These are phyloP conservation scores for Eublepharis macularius DNA, from an alignment of 2,113 vertebrate genomes.

Conservation along the genomic window DNA sequence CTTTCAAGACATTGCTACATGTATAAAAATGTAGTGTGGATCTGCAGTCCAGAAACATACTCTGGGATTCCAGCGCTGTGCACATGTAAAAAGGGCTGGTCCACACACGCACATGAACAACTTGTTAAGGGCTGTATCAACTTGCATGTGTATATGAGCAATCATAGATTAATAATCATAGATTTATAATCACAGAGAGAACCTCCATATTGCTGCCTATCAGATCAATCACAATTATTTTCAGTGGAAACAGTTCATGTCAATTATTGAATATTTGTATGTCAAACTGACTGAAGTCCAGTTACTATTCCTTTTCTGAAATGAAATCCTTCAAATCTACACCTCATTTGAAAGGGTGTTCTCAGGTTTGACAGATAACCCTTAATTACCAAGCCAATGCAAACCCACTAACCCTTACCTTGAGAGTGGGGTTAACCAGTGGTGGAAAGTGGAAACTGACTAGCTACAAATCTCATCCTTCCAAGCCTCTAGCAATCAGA, in stretches of 20 bases:
- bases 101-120: no score
- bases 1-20: neutral
- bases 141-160: neutral
- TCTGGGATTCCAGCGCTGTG: neutral
- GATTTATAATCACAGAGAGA: neutral
- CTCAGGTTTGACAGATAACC: no score
- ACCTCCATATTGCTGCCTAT: neutral
- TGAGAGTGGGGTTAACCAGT: no score
- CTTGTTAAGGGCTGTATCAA: neutral
- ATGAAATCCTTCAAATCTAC: neutral
- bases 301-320: constrained; percentile 20
- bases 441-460: no score
- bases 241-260: no score
- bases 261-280: neutral
- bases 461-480: no score
- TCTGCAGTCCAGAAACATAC: neutral
- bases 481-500: no score
- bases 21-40: neutral
- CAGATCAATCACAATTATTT: neutral
- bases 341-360: no score
- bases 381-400: no score
- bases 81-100: neutral
- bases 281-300: neutral
- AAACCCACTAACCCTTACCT: no score
- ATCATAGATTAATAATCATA: neutral